Percentiles rank a stretch among this genome's conserved stretches.
Evolutionary conservation across 2,888 invertebrate species (phyloP).

Genomic region (Eurois occulta): DNA sequence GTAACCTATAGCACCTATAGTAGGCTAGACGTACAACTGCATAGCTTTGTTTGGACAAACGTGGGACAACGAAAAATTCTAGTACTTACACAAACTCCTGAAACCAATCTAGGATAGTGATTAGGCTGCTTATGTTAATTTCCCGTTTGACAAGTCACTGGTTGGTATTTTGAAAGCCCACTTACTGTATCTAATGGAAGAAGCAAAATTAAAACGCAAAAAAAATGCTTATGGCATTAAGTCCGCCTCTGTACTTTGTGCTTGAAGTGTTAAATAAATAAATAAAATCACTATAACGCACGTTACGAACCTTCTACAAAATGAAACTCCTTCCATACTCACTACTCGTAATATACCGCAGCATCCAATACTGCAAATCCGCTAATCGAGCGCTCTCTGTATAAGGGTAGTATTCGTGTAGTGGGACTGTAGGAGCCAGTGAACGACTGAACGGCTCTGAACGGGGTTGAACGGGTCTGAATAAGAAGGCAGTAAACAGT

Average conservation of each 20-base stretch:
- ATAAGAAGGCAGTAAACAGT: conserved; percentile 63
- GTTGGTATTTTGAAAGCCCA: neutral
- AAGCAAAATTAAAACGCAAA: too few relatives aligned
- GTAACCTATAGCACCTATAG: too few relatives aligned
- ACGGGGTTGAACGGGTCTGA: conserved; percentile 27
- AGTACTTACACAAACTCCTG: neutral
- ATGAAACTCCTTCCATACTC: neutral
- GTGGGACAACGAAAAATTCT: neutral
- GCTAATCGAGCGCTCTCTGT: conserved; percentile 18
- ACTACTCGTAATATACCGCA: neutral
- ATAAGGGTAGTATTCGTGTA: conserved; percentile 28
- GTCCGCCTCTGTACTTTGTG: too few relatives aligned
- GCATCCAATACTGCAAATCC: neutral
- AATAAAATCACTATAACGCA: neutral
- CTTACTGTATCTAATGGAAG: neutral
- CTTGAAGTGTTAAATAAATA: too few relatives aligned
- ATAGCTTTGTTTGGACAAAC: neutral
- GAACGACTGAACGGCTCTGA: conserved; percentile 26
- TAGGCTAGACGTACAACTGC: too few relatives aligned
- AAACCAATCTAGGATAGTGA: neutral
- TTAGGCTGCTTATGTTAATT: neutral
- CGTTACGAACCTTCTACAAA: neutral
- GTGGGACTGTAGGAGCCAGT: conserved; percentile 21
- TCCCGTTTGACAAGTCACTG: neutral
- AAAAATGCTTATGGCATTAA: too few relatives aligned